These are phyloP conservation scores for Volucella inflata DNA, from an alignment of 2,888 invertebrate genomes.

Conservation along the genomic window DNA sequence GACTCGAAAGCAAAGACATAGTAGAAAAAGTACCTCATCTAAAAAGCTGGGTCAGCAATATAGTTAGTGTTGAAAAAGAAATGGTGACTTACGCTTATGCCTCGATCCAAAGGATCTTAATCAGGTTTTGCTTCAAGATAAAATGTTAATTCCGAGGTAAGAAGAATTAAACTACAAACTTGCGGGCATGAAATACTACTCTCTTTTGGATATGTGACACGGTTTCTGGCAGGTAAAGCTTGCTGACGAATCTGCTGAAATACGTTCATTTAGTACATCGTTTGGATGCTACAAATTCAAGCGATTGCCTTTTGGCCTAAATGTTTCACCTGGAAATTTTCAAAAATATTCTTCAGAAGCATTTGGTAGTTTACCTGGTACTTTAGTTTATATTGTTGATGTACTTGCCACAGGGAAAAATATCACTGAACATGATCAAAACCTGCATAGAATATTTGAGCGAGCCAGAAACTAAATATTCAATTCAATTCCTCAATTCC, in stretches of 20 bases:
- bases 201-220: neutral
- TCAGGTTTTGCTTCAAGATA: too few species aligned
- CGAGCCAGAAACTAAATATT: conserved; percentile 13
- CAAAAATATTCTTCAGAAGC: conserved; percentile 69
- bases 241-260: neutral
- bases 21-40: too few species aligned
- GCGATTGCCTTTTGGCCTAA: conserved; percentile 48
- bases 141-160: too few species aligned
- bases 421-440: conserved; percentile 35
- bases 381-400: conserved; percentile 43
- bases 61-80: too few species aligned
- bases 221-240: conserved; percentile 16
- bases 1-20: too few species aligned
- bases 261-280: conserved; percentile 61
- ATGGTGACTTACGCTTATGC: too few species aligned
- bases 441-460: conserved; percentile 34
- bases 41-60: too few species aligned
- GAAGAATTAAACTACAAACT: neutral
- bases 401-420: conserved; percentile 29
- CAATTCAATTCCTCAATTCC: too few species aligned
- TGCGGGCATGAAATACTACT: neutral
- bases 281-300: conserved; percentile 49
- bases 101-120: too few species aligned
- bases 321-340: conserved; percentile 58
- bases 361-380: conserved; percentile 73